Percentiles rank a stretch among this genome's conserved stretches.
Conservation (phyloP, 2,113 vertebrate species). For the Podilymbus podiceps region DNA sequence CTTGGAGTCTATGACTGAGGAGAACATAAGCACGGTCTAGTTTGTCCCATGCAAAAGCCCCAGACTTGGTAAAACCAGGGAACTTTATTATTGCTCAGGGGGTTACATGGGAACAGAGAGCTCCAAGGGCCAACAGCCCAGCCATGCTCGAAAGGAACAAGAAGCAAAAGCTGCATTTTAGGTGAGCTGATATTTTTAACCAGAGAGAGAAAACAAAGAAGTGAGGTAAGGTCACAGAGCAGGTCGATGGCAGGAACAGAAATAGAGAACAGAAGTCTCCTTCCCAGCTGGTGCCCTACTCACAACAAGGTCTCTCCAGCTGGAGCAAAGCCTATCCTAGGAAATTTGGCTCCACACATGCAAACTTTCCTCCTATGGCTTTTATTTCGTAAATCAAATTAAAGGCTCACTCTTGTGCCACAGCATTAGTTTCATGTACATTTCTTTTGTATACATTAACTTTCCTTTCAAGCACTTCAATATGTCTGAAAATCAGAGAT, state of each 20-base stretch:
- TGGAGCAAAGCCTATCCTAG: background rate
- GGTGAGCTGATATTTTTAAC: conserved; percentile 37
- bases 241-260: conserved; percentile 28
- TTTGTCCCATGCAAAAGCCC: background rate
- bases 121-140: background rate
- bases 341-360: background rate
- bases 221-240: background rate
- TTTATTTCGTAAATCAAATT: background rate
- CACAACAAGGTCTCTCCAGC: conserved; percentile 8
- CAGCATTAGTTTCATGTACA: background rate
- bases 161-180: background rate
- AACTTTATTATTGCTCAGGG: background rate
- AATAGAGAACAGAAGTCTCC: background rate
- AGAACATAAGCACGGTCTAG: background rate
- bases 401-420: background rate
- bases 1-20: background rate
- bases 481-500: conserved; percentile 46
- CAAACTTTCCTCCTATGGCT: background rate
- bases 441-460: conserved; percentile 54
- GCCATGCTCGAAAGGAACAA: background rate
- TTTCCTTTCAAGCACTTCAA: conserved; percentile 31
- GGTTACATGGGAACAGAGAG: background rate
- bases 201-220: background rate
- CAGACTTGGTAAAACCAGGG: background rate
- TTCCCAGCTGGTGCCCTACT: conserved; percentile 18